Base-by-base conservation (phyloP, 2,888 invertebrate species). In the Shargacucullia verbasci region DNA sequence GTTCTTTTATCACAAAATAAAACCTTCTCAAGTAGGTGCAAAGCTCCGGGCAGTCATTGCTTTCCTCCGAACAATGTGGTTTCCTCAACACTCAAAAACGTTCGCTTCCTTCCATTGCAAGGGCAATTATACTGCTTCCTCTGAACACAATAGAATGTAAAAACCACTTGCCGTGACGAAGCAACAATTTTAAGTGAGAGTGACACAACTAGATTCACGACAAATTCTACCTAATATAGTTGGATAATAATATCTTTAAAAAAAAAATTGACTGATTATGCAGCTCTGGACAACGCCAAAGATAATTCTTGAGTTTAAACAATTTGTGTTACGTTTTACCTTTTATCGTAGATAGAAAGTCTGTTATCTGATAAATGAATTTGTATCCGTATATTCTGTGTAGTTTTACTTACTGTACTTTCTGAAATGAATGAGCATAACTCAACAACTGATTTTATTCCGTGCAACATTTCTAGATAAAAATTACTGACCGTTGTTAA, bases 41-140 rank as follows among this genome's bases (percentile, higher is more conserved):
- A 46, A 47, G 41, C 48, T 49, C 14, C 29, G 38, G 34, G 34
- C 48, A 48, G 15, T 55, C 55, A 58, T 62, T 46, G 65, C 64
- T 73, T 74, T 73, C 61, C 61, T 72, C 67, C 37, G n/a, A 45
- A 62, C 74, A 76, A 74, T 71, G 63, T 79, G 61, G 77, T 83
- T 87, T 88, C 85, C 83, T 82, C 82, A 82, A 79, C 79, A 83
- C 73, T 81, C 76, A 86, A 86, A 88, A 89, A 86, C 78, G 79
- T 68, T 74, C 59, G 80, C 83, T 91, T 89, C 90, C 89, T 88
- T 81, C 84, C 84, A 81, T 74, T 75, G 81, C 82, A 85, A 85
- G 84, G 84, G 84, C 88, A 90, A 91, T 90, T 90, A 90, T 86
- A 85, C 82, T 80, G 82, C 87, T 92, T 92, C 91, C 91, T 88